Evolutionary conservation across 1,140 invertebrate species (phyloP).

Genomic region (Hesperophylax magnus): DNA sequence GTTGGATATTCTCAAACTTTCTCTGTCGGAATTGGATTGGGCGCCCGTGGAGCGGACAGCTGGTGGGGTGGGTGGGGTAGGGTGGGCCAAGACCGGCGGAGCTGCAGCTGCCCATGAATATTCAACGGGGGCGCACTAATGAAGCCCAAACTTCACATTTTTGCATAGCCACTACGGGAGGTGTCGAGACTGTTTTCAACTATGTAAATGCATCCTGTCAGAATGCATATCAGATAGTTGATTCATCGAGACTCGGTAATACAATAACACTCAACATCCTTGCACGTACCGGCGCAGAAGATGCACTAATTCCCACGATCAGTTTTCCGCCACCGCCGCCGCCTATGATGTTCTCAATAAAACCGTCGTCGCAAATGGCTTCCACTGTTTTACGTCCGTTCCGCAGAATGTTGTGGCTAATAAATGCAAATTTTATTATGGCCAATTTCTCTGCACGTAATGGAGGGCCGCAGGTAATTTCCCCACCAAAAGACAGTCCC

Average conservation of each 20-base stretch:
- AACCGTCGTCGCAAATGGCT: constrained; percentile 44
- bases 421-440: constrained; percentile 58
- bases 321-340: not conserved
- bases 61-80: too few relatives aligned
- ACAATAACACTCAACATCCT: not conserved
- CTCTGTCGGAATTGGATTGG: constrained; percentile 5
- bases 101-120: constrained; percentile 41
- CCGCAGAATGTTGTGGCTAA: constrained; percentile 48
- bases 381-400: constrained; percentile 45
- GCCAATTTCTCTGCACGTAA: constrained; percentile 50
- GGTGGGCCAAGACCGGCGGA: not conserved
- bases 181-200: constrained; percentile 38
- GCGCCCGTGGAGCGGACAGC: not conserved
- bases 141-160: constrained; percentile 44
- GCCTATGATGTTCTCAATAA: constrained; percentile 12
- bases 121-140: constrained; percentile 45
- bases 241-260: not conserved
- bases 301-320: too few relatives aligned
- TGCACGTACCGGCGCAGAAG: not conserved
- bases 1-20: constrained; percentile 3
- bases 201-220: constrained; percentile 30
- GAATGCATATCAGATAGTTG: constrained; percentile 16
- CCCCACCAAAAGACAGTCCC: constrained; percentile 38
- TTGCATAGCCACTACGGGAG: constrained; percentile 41
- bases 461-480: constrained; percentile 46